Base-by-base conservation (phyloP, 2,113 vertebrate species). In the Eubucco bourcierii region DNA sequence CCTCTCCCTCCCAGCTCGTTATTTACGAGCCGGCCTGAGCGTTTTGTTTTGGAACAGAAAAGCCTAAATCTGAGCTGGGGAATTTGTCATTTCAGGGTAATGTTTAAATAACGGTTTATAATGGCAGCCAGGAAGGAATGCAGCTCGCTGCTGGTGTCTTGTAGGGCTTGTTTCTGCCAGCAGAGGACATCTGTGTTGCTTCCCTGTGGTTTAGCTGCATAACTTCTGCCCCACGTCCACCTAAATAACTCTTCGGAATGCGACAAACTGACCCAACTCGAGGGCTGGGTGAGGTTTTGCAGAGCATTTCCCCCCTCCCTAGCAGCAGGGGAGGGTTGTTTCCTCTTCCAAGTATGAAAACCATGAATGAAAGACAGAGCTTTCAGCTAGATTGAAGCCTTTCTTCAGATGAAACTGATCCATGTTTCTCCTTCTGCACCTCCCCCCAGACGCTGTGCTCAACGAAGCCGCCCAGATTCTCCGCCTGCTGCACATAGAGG, bases 401-500 rank as follows among this genome's bases (percentile, higher is more conserved):
- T 20, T 44, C 67, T 39, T 5, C 37, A 61, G 39, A 28, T 72
- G 12, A 14, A 78, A 88, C 19, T 0, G 7, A 4, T 53, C 31
- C 34, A 31, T n/a, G 2, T 4, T 75, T 41, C 44, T 91, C 68
- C 91, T 67, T 80, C 41, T 80, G 47, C n/a, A 3, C 7, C 50
- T 63, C 44, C 25, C 41, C 80, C 84, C 95, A 99, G 99, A 99
- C n/a, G 98, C 99, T 16, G 98, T 98, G 15, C 96, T 99, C 91
- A 99, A 99, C 8, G 99, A 99, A 86, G 99, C 99, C 6, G 99
- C 99, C 58, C 98, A 98, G 13, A 99, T 99, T 47, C 98, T 99
- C 17, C 98, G 99, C 8, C 97, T 99, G 95, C 98, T 99, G 95
- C 99, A 99, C 92, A 98, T 99, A 92, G 99, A 99, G 97, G 99